Base-by-base conservation (phyloP, 1,140 invertebrate species). In the Argopecten irradians region DNA sequence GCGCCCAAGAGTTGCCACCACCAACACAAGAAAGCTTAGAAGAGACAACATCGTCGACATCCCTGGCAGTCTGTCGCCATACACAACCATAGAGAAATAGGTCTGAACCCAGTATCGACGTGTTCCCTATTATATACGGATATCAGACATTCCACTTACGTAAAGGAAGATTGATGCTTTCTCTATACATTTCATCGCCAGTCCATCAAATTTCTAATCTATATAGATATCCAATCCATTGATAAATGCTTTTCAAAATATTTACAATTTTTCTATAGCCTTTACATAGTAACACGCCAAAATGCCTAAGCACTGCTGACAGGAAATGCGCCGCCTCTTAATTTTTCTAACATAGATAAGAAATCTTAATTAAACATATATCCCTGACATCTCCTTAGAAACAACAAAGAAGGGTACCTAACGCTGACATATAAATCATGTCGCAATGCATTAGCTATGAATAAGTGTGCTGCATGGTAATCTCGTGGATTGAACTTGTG, bases 331-430 rank as follows among this genome's bases (percentile, higher is more conserved):
- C 22, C 55, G 55, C 13, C 55, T 28, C 28, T 71, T 71, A 7
- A 14, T 71, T 71, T 71, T 71, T 71, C n/a, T 71, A 71, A 71
- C 55, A 71, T 71, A 71, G 55, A 71, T 71, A 71, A 71, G 55
- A 71, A 71, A 71, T 28, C 28, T 71, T 5, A 71, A 5, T 71
- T 28, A 71, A 71, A 16, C 5, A 28, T 71, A 5, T 22, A 28
- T n/a, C 8, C 22, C 28, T 71, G 55, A 71, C 55, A 28, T 71
- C 1, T 71, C 55, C 28, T 71, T 71, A 28, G 5, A 71, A 28
- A 28, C n/a, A 3, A 71, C 22, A 5, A 46, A 19, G 9, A 46
- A 16, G n/a, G 22, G 55, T n/a, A 5, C n/a, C 22, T 71, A 28
- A 28, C n/a, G 43, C 55, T 71, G 1, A 71, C 55, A 71, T 46